Evolutionary conservation across 2,113 vertebrate species (phyloP), one percentile per base, ranked within the genome.

Genomic region (Rhynchomys soricoides): DNA sequence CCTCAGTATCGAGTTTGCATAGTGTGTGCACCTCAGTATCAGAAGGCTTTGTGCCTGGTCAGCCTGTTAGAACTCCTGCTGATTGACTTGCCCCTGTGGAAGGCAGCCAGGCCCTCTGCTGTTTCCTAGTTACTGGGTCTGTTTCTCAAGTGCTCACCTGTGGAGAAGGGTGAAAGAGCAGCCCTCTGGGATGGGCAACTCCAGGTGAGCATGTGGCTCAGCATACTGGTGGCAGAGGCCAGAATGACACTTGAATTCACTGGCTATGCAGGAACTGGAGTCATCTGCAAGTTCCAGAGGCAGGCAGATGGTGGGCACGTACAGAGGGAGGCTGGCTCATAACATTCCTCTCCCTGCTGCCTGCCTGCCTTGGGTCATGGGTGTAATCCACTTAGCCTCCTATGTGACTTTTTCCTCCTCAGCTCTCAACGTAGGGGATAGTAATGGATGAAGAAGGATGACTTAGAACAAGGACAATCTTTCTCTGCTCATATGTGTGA

Each of bases 181-280:
- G 70, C 19, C 0, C 50, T 29, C 21, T 29, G 2, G 77, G 5
- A n/a, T 13, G 34, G 29, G 40, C 2, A 0, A 0, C 48, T 24
- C 57, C n/a, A 19, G 86, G 57, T 48, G 89, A 57, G 71, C 12
- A 3, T 10, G 57, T 43, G 57, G 2, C 50, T 57, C 75, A 11
- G n/a, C 40, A 1, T 78, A 15, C 75, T 50, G 24, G 62, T 43
- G 37, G 55, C 43, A n/a, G 59, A 92, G 90, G 94, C 78, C n/a
- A 50, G 88, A 57, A 37, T 96, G 93, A 88, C 90, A 2, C 2
- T 43, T 10, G 5, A 7, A 55, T n/a, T 48, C 4, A 3, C 66
- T 90, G 31, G 4, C 1, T 43, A 22, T 0, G 0, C 70, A 82
- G 15, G 50, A 34, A 13, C 50, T 16, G 91, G 74, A 2, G 43